Percentiles rank a stretch among this genome's conserved stretches.
phyloP scores from a whole-genome alignment of 2,888 invertebrate species.

The Galerucella nymphaeae region DNA sequence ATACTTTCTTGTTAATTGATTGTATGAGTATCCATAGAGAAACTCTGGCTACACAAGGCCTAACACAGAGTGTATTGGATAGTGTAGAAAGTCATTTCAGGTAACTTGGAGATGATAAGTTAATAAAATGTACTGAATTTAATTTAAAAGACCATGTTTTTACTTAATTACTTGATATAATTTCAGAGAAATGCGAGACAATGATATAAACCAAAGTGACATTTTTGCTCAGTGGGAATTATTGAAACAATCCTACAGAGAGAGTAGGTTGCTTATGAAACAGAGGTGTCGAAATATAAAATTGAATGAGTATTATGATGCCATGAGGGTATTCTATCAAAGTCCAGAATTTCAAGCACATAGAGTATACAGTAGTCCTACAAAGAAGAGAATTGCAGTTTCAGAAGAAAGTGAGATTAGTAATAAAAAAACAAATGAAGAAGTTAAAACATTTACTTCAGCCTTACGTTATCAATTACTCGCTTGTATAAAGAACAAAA shows the following conservation, averaged over 20 bases:
- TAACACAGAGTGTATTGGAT: constrained; percentile 25
- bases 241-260: constrained; percentile 36
- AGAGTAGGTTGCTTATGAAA: constrained; percentile 31
- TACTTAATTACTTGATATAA: constrained; percentile 16
- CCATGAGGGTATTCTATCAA: constrained; percentile 37
- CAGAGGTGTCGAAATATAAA: constrained; percentile 22
- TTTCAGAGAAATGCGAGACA: constrained; percentile 34
- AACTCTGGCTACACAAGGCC: constrained; percentile 30
- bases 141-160: neutral
- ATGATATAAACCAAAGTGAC: constrained; percentile 40
- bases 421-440: constrained; percentile 16
- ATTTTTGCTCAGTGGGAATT: constrained; percentile 39
- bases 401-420: constrained; percentile 8
- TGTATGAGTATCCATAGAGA: constrained; percentile 35
- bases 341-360: constrained; percentile 23
- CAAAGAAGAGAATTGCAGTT: constrained; percentile 17
- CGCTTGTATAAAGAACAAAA: constrained; percentile 26
- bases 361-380: constrained; percentile 18
- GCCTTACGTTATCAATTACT: constrained; percentile 22
- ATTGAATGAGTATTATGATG: constrained; percentile 37
- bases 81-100: constrained; percentile 22
- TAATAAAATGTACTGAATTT: no score
- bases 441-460: constrained; percentile 20
- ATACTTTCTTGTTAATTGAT: constrained; percentile 31
- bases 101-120: neutral